Conservation (phyloP, 2,888 invertebrate species). For the Girardia tigrina region DNA sequence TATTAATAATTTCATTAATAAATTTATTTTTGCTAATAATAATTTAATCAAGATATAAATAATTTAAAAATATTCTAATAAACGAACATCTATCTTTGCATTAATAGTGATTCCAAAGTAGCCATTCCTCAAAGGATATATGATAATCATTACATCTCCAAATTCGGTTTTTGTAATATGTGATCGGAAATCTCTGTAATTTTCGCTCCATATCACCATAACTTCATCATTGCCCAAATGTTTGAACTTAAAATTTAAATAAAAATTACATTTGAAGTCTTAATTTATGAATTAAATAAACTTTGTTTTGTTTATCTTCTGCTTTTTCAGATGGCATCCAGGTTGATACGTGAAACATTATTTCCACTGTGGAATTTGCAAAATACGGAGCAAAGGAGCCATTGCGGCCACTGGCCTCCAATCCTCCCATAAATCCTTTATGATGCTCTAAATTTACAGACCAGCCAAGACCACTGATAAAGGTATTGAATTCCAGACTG, state of each 20-base stretch:
- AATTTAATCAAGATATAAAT: too few species aligned
- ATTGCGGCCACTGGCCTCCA: conserved; percentile 61
- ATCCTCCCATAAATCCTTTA: conserved; percentile 81
- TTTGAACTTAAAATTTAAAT: conserved; percentile 58
- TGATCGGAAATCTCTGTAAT: conserved; percentile 78
- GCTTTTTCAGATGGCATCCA: conserved; percentile 74
- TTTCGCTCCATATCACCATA: conserved; percentile 97
- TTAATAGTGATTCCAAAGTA: conserved; percentile 74
- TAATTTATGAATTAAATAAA: neutral
- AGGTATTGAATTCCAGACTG: conserved; percentile 75
- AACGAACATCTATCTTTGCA: conserved; percentile 66
- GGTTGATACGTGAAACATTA: conserved; percentile 91
- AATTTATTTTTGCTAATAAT: too few species aligned
- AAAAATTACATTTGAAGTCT: neutral
- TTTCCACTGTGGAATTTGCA: conserved; percentile 79
- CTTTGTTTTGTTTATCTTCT: conserved; percentile 39
- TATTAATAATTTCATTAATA: too few species aligned
- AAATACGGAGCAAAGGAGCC: conserved; percentile 88
- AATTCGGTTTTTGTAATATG: conserved; percentile 96
- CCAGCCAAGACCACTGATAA: conserved; percentile 60
- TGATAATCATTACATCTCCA: conserved; percentile 88
- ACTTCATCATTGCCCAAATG: conserved; percentile 96
- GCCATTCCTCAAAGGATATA: conserved; percentile 73
- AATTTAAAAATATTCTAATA: too few species aligned
- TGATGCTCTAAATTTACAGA: conserved; percentile 68